Base-by-base conservation (phyloP, 2,888 invertebrate genomes). In the Gnatocerus cornutus region DNA sequence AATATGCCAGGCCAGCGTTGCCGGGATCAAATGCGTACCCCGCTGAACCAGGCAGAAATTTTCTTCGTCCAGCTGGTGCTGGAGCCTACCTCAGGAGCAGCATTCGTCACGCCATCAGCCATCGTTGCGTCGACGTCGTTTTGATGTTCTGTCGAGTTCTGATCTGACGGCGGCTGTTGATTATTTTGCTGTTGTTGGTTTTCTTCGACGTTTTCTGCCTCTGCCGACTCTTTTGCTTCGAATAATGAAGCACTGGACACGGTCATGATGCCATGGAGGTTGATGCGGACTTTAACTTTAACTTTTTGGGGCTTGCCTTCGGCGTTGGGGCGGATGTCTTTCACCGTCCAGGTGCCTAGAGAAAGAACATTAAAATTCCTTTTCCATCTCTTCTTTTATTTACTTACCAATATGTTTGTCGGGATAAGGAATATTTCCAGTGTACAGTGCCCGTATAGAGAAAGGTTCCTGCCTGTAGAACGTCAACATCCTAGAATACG, bases 281-380 rank as follows among this genome's bases (percentile, higher is more conserved):
- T 98, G 62, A 99, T 89, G 77, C 98, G 90, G 4, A 97, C 96
- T 87, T 98, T 99, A 3, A 99, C 93, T 86, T 98, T 98, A 0
- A 99, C 93, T 85, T 97, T 98, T 73, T 96, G 93, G n/a, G 93
- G 91, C 80, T 96, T 96, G 29, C 97, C 97, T 72, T 95, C 95
- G 0, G 93, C 85, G 27, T 92, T 93, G 3, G 98, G 95, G 77
- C 92, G 92, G 3, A 99, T 90, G 80, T 95, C 94, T 79, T 91
- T 91, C 69, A 96, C 90, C 52, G 89, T 86, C 90, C 93, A 96
- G 68, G 89, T 88, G 74, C 93, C 93, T 61, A 12, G 1, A 43
- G 3, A 27, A 9, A 33, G 33, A 33, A 6, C 1, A 1, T 33
- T 7, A 4, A 33, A 7, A 1, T 6, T n/a, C 12, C 12, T 12